Percentiles rank a stretch among this genome's conserved stretches.
These are phyloP conservation scores for Mionectes olivaceus DNA, from an alignment of 2,797 vertebrate species.

Conservation along the genomic window DNA sequence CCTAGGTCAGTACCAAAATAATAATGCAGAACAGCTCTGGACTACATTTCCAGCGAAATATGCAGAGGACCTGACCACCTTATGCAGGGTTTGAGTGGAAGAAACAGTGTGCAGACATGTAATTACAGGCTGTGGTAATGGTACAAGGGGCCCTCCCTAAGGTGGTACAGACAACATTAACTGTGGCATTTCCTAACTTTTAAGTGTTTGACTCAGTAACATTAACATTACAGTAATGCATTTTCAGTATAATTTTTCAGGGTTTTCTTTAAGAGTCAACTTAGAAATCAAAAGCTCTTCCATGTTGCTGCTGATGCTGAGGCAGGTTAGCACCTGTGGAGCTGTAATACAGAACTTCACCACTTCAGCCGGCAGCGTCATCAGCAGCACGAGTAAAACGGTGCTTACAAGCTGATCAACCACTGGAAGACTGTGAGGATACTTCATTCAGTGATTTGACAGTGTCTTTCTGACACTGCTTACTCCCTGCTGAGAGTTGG, in stretches of 20 bases:
- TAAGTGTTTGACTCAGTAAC: constrained; percentile 26
- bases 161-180: constrained; percentile 2
- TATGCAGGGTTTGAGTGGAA: neutral
- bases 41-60: neutral
- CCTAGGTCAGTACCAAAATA: constrained; percentile 16
- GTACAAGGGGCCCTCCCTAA: neutral
- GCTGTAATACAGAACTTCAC: constrained; percentile 10
- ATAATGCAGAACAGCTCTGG: constrained; percentile 1
- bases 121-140: constrained; percentile 1
- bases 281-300: neutral
- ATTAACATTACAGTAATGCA: neutral
- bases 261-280: neutral
- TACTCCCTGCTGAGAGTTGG: neutral
- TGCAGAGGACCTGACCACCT: neutral
- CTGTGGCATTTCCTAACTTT: constrained; percentile 30
- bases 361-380: neutral
- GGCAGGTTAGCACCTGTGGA: neutral
- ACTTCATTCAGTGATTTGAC: neutral
- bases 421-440: neutral
- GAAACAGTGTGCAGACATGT: neutral
- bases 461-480: neutral
- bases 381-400: fast-evolving
- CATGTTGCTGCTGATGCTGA: neutral
- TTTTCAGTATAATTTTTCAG: neutral
- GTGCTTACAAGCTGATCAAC: neutral